Conservation (phyloP, 1,140 invertebrate species). For the Thaumetopoea pityocampa region DNA sequence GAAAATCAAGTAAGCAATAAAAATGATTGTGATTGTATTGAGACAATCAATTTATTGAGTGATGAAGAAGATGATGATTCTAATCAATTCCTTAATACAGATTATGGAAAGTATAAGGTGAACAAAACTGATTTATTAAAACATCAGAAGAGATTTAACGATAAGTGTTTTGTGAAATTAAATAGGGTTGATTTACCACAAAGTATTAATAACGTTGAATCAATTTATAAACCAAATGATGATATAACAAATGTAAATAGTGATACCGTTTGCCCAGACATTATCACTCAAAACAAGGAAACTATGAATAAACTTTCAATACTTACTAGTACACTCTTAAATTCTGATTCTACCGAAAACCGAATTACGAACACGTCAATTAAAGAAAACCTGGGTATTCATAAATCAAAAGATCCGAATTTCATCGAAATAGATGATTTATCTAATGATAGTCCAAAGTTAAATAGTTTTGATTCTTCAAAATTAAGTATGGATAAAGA, state of each 20-base stretch:
- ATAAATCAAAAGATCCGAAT: conserved; percentile 15
- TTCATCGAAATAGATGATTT: conserved; percentile 37
- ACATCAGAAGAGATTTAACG: conserved; percentile 45
- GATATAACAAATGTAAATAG: too few species aligned
- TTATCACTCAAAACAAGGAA: too few species aligned
- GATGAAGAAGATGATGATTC: conserved; percentile 49
- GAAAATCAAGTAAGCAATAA: too few species aligned
- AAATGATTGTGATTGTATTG: conserved; percentile 22
- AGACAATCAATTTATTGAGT: conserved; percentile 56
- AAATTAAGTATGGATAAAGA: too few species aligned
- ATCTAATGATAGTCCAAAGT: conserved; percentile 20
- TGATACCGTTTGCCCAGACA: too few species aligned
- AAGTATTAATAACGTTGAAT: too few species aligned
- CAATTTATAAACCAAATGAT: too few species aligned
- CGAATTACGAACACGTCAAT: too few species aligned
- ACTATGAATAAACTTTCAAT: too few species aligned
- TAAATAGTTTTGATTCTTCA: background rate
- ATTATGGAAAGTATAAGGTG: conserved; percentile 44
- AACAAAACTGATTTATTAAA: conserved; percentile 22
- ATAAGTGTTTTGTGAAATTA: conserved; percentile 38
- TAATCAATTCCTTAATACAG: conserved; percentile 31
- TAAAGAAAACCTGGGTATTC: too few species aligned
- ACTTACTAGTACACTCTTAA: too few species aligned
- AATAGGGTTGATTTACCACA: conserved; percentile 11
- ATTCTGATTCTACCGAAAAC: too few species aligned